Evolutionary conservation across 2,113 vertebrate genomes (phyloP).

Genomic region (Oryzias melastigma): DNA sequence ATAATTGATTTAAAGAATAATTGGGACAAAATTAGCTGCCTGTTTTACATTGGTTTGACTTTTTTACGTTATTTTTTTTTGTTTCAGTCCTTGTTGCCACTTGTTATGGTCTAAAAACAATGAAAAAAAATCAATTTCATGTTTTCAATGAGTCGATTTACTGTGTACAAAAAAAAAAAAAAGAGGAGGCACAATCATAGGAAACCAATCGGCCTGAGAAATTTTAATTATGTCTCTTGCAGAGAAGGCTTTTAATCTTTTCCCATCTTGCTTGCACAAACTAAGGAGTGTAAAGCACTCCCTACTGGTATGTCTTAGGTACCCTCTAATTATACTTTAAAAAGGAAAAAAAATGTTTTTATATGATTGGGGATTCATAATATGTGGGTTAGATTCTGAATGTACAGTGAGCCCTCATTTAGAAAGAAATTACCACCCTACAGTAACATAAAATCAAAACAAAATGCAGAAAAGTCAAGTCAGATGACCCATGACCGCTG

Average conservation of each 20-base stretch:
- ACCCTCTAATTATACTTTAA: slow-evolving; percentile 39
- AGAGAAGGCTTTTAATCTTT: slow-evolving; percentile 50
- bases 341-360: slow-evolving; percentile 29
- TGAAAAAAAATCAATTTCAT: neutral
- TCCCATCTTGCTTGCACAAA: slow-evolving; percentile 32
- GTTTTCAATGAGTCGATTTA: slow-evolving; percentile 17
- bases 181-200: slow-evolving; percentile 45
- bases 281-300: slow-evolving; percentile 30
- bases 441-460: too few relatives aligned
- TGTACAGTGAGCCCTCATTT: slow-evolving; percentile 11
- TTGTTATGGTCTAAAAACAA: neutral
- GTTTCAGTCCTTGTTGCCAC: neutral
- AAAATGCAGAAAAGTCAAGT: too few relatives aligned
- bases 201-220: slow-evolving; percentile 43
- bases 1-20: neutral
- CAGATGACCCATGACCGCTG: slow-evolving; percentile 33
- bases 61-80: too few relatives aligned
- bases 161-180: slow-evolving; percentile 17
- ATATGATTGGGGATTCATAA: slow-evolving; percentile 13
- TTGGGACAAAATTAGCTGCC: too few relatives aligned
- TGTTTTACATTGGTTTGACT: too few relatives aligned
- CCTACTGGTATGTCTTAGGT: slow-evolving; percentile 34
- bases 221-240: slow-evolving; percentile 46
- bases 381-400: slow-evolving; percentile 3
- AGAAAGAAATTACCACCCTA: neutral